Evolutionary conservation across 2,113 vertebrate genomes (phyloP), one percentile per base, ranked within the genome.

Genomic region (Orthochromis indermauri): DNA sequence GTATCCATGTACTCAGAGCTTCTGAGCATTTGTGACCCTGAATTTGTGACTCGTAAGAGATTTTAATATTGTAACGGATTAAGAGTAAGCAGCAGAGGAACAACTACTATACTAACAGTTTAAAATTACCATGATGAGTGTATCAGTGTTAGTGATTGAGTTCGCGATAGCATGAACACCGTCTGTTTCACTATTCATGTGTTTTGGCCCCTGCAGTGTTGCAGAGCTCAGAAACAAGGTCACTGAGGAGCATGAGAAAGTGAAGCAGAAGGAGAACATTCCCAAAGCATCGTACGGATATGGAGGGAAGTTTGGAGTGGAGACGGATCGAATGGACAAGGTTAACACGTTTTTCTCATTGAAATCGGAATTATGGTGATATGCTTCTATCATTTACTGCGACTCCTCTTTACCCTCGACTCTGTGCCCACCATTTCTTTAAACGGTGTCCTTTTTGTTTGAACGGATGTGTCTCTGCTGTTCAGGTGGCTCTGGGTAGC

Each of bases 271-370:
- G 84, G 98, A 99, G 31, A 63, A 97, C 2, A 96, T 95, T 4
- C 98, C 98, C 73, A 98, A 98, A 92, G 98, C 98, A 0, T 99
- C 98, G 1, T 99, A 99, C 4, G 98, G 99, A 21, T 99, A 99
- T 0, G 99, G 99, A 54, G 98, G 99, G 5, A 97, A 97, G 89
- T 99, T 99, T 82, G 98, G 99, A 4, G 98, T 98, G 35, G 97
- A 99, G 95, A 96, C 33, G 24, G 99, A 99, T 91, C 95, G 98
- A 21, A 99, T 99, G 98, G 99, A 99, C 92, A 99, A 98, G 97
- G 96, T 97, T n/a, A 40, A 28, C 3, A 21, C 3, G 17, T 19
- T 17, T 4, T 35, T 17, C 17, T 78, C 47, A 31, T n/a, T 78
- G 42, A 78, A 28, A 78, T 47, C 1, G n/a, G 42, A 76, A 76